Evolutionary conservation across 1,140 invertebrate species (phyloP).

Genomic region (Lutraria rhynchaena): DNA sequence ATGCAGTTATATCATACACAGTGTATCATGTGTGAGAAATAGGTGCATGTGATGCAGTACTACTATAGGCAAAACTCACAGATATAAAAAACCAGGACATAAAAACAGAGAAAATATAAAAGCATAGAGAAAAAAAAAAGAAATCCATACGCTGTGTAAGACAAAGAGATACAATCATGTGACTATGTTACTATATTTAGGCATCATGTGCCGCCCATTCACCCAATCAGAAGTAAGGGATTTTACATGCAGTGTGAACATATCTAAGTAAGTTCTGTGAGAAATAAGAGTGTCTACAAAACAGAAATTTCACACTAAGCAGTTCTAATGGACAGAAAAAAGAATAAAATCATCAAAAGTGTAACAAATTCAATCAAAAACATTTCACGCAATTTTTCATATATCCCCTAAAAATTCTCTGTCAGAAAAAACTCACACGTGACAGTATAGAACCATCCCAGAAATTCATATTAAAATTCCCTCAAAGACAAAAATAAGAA

Average conservation of each 20-base stretch:
- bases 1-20: too few species aligned
- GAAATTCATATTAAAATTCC: constrained; percentile 36
- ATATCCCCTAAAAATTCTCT: not conserved
- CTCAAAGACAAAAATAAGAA: not conserved
- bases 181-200: constrained; percentile 57
- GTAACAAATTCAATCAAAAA: not conserved
- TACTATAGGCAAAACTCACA: too few species aligned
- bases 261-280: not conserved
- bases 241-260: constrained; percentile 14
- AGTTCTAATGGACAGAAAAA: not conserved
- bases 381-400: constrained; percentile 2
- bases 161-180: constrained; percentile 31
- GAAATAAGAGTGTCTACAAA: constrained; percentile 31
- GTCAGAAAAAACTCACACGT: constrained; percentile 13
- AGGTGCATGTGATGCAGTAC: too few species aligned
- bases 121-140: constrained; percentile 10
- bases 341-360: not conserved
- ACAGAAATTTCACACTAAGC: constrained; percentile 29
- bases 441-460: constrained; percentile 1
- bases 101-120: constrained; percentile 46
- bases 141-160: constrained; percentile 33
- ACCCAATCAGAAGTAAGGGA: constrained; percentile 33
- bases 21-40: too few species aligned
- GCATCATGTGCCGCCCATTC: constrained; percentile 24
- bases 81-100: constrained; percentile 18